A percentile compares a stretch with the other conserved stretches of the same genome.
Conservation (phyloP, 2,797 vertebrate genomes). For the Otolemur crassicaudatus region DNA sequence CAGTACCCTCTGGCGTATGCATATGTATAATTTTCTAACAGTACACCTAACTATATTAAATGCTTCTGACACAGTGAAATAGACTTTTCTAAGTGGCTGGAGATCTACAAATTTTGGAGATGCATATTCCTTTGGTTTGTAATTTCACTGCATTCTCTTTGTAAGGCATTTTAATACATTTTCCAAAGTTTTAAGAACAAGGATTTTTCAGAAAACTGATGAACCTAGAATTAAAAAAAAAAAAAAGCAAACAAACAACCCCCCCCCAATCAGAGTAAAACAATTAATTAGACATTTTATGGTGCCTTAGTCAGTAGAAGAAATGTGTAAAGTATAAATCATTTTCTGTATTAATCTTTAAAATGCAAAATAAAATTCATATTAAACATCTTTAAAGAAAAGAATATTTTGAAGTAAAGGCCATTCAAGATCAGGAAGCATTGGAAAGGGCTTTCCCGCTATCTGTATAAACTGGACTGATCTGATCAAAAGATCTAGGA, state of each 20-base stretch:
- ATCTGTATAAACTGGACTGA: no score
- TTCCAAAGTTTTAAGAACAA: conserved; percentile 88
- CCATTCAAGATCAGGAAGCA: no score
- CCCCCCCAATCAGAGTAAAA: conserved; percentile 33
- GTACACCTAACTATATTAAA: conserved; percentile 14
- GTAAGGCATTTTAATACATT: conserved; percentile 89
- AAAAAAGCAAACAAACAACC: no score
- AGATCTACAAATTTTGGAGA: conserved; percentile 88
- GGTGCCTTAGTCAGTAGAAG: conserved; percentile 33
- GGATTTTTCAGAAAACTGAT: conserved; percentile 85
- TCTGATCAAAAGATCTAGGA: no score
- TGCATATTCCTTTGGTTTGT: conserved; percentile 83
- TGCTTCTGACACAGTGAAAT: neutral
- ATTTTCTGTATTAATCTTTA: conserved; percentile 54
- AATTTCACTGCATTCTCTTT: conserved; percentile 89
- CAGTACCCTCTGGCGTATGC: conserved; percentile 38
- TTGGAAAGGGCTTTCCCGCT: no score
- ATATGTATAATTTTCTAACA: conserved; percentile 54
- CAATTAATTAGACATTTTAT: conserved; percentile 61
- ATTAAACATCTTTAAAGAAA: neutral
- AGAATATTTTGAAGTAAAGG: no score
- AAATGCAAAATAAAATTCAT: conserved; percentile 63
- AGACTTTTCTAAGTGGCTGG: conserved; percentile 48
- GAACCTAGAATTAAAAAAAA: conserved; percentile 86
- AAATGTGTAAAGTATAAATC: neutral